phyloP scores from a whole-genome alignment of 2,113 vertebrate genomes.

The Ictalurus furcatus region DNA sequence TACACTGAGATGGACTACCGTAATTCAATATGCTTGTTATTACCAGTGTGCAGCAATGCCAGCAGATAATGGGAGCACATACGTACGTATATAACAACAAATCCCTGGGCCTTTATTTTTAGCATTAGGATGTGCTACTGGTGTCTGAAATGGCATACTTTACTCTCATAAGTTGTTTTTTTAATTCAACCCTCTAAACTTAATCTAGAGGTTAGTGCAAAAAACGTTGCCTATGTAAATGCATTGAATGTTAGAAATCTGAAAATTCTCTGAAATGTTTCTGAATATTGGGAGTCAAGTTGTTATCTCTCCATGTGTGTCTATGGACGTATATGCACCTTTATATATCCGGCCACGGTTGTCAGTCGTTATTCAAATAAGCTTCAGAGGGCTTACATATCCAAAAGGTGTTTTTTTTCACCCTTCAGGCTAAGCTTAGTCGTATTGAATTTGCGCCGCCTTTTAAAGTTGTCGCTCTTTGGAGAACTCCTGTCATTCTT shows the following conservation, averaged over 20 bases:
- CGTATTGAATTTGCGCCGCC: constrained; percentile 53
- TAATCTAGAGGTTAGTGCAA: neutral
- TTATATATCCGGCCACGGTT: neutral
- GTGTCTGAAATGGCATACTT: neutral
- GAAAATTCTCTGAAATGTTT: neutral
- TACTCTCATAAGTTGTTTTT: neutral
- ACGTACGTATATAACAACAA: constrained; percentile 4
- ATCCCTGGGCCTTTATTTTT: neutral
- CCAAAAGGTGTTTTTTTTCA: constrained; percentile 36
- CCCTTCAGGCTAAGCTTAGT: constrained; percentile 48
- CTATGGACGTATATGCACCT: neutral
- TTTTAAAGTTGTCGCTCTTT: constrained; percentile 60
- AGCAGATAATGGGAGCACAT: constrained; percentile 30
- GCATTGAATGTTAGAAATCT: constrained; percentile 33
- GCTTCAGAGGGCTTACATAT: constrained; percentile 14
- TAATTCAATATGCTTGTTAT: constrained; percentile 54
- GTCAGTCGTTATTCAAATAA: constrained; percentile 22
- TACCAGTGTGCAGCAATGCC: constrained; percentile 37
- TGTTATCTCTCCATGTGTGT: neutral
- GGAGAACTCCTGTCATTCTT: constrained; percentile 55
- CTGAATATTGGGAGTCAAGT: neutral
- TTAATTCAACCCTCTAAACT: neutral
- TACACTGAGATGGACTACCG: constrained; percentile 16
- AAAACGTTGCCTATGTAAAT: neutral
- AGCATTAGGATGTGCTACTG: neutral